Conservation (phyloP, 2,113 vertebrate species). For the Taurulus bubalis region DNA sequence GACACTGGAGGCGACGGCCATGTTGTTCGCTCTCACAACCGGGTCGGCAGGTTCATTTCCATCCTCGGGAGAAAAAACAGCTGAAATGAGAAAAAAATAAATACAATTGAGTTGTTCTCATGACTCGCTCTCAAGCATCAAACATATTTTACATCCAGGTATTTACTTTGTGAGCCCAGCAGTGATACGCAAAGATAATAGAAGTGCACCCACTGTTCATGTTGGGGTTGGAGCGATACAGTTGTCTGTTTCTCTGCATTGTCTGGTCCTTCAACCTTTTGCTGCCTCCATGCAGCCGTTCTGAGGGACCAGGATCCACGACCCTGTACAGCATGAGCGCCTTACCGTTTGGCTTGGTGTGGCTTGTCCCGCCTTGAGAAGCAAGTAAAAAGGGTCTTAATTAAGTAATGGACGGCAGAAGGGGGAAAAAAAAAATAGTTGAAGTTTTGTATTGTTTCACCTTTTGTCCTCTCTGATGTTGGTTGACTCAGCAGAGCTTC, state of each 20-base stretch:
- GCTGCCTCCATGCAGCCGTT: slow-evolving; percentile 83
- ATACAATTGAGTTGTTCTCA: neutral
- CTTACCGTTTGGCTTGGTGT: slow-evolving; percentile 84
- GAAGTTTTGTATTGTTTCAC: slow-evolving; percentile 64
- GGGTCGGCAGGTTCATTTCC: slow-evolving; percentile 80
- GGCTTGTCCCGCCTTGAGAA: slow-evolving; percentile 74
- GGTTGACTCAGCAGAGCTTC: slow-evolving; percentile 87
- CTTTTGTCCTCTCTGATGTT: slow-evolving; percentile 83
- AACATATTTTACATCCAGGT: neutral
- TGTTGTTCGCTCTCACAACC: slow-evolving; percentile 80
- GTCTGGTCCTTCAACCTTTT: slow-evolving; percentile 84
- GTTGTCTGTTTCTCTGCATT: slow-evolving; percentile 87
- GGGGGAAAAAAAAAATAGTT: too few species aligned
- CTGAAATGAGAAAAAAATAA: slow-evolving; percentile 36
- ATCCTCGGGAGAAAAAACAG: slow-evolving; percentile 85
- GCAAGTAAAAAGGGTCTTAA: neutral
- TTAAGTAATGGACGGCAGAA: neutral
- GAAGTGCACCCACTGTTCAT: slow-evolving; percentile 85
- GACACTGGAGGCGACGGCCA: slow-evolving; percentile 88
- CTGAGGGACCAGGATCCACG: slow-evolving; percentile 65
- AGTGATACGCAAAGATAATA: neutral
- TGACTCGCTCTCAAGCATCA: neutral
- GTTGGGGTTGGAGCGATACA: slow-evolving; percentile 93
- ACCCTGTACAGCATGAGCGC: slow-evolving; percentile 80
- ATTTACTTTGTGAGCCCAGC: neutral